Evolutionary conservation across 2,888 invertebrate genomes (phyloP), one percentile per base, ranked within the genome.

Genomic region (Agrilus biguttatus): DNA sequence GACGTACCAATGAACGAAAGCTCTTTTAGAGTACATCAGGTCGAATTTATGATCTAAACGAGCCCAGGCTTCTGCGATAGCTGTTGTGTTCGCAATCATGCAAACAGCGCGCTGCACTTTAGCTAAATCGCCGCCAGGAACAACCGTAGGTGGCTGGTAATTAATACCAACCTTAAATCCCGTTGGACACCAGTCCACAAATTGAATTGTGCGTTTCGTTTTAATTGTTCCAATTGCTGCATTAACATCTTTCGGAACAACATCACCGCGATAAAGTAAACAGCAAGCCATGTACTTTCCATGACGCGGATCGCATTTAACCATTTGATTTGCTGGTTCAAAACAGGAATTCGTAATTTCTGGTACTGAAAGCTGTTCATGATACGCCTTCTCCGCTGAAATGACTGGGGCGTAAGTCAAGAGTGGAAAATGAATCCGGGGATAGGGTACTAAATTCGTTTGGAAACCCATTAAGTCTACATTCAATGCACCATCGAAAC

Each of bases 101-200:
- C 95, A 95, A 8, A 95, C 91, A 8, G 93, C 92, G 41, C 93
- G 78, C 63, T 90, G 89, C 1, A 91, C 90, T 68, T 90, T 91
- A 47, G 92, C 91, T 56, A 89, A 68, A 66, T 72, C 72, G 13
- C 70, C 71, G 21, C 71, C 67, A 64, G 67, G 5, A 65, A 45
- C 67, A n/a, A 67, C 66, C n/a, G 67, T 67, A 7, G 66, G 67
- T 5, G 67, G 67, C 43, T 67, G 67, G 45, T 71, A 72, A 54
- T 72, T 72, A 54, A 73, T 73, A 33, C 66, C 66, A 43, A 54
- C 58, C 47, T 61, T 61, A 50, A 62, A 60, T 33, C 62, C 62
- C 32, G 63, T 63, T 13, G 64, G 63, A 45, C 62, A 64, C 44
- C 44, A 44, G 34, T 44, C 44, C 0, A 44, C 44, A 37, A 44